A percentile compares a stretch with the other conserved stretches of the same genome.
Evolutionary conservation across 2,797 vertebrate species (phyloP).

Genomic region (Urocyon cinereoargenteus): DNA sequence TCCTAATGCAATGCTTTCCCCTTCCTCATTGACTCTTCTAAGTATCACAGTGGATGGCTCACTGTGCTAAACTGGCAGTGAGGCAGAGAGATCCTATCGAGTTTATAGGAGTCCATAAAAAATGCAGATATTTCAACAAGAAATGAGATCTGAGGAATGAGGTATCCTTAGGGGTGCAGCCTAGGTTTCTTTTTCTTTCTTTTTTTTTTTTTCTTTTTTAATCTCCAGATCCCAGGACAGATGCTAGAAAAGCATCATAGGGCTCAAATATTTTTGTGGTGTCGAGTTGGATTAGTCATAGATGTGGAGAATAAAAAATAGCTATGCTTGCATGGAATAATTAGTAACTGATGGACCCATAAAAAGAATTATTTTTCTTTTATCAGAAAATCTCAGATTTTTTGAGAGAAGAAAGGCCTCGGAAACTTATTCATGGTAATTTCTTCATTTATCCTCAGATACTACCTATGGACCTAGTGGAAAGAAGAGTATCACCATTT

Average conservation of each 20-base stretch:
- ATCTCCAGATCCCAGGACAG: neutral
- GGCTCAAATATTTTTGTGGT: neutral
- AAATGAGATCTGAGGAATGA: neutral
- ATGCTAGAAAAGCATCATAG: neutral
- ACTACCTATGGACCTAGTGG: neutral
- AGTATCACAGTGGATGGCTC: neutral
- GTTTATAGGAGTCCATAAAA: neutral
- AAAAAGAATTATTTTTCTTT: neutral
- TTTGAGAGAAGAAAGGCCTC: neutral
- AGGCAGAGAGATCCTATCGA: neutral
- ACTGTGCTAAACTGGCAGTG: neutral
- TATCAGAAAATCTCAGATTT: neutral
- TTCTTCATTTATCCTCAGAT: neutral
- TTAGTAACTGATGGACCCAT: neutral
- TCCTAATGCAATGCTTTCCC: neutral
- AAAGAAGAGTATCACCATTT: neutral
- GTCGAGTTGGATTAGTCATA: neutral
- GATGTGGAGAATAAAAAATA: slow-evolving; percentile 3
- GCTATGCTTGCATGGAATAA: neutral
- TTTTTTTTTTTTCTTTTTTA: neutral
- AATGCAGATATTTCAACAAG: neutral
- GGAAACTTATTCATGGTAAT: neutral
- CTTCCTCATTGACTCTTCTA: neutral
- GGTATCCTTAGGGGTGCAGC: neutral
- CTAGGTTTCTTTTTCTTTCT: neutral